These are phyloP conservation scores for Tachysurus vachellii DNA, from an alignment of 2,113 vertebrate genomes.

Conservation along the genomic window DNA sequence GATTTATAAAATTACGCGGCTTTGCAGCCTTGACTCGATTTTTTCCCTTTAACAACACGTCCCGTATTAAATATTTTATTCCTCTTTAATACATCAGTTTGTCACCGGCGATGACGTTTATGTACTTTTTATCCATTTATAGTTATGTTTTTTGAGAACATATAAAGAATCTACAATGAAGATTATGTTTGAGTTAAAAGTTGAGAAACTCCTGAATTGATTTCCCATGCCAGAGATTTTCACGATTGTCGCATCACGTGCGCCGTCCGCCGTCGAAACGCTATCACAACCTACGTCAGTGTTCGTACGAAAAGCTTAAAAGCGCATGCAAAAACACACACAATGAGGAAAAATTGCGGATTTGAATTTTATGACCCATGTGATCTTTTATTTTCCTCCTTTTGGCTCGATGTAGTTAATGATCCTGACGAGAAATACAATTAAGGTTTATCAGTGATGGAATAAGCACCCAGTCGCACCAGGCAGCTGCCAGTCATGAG, in stretches of 20 bases:
- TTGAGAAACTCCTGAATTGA: not conserved
- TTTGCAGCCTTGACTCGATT: not conserved
- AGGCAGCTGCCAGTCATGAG: slow-evolving; percentile 29
- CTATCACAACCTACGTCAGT: not conserved
- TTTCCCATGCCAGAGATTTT: not conserved
- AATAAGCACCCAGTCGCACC: not conserved
- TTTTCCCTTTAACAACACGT: too few relatives aligned
- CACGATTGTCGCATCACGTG: not conserved
- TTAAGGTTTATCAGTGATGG: not conserved
- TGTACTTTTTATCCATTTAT: not conserved
- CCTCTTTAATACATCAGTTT: not conserved
- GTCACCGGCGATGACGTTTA: not conserved
- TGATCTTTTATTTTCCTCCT: not conserved
- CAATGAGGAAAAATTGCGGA: too few relatives aligned
- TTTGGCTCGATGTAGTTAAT: not conserved
- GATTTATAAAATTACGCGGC: not conserved
- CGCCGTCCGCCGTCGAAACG: not conserved
- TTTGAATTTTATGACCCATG: not conserved
- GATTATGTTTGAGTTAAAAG: too few relatives aligned
- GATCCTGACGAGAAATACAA: not conserved
- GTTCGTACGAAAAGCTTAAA: not conserved
- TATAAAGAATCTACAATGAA: too few relatives aligned
- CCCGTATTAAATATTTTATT: not conserved
- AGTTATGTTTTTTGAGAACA: too few relatives aligned
- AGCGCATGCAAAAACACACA: not conserved